Conservation (phyloP, 2,888 invertebrate genomes). For the Barypeithes pellucidus region DNA sequence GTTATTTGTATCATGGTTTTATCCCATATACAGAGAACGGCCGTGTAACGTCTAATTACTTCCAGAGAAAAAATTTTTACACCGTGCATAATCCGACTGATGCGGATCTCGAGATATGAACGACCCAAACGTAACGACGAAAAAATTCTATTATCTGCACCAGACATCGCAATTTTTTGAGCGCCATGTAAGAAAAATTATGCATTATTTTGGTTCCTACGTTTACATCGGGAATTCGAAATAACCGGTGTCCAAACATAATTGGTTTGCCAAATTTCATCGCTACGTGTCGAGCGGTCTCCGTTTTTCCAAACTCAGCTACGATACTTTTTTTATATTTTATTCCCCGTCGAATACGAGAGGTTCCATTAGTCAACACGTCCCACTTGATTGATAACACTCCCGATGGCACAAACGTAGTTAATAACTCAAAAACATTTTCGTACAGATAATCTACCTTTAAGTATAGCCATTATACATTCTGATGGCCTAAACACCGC, state of each 20-base stretch:
- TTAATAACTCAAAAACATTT: constrained; percentile 22
- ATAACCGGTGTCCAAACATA: no score
- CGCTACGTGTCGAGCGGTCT: no score
- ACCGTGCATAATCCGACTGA: neutral
- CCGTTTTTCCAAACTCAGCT: no score
- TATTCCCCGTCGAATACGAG: no score
- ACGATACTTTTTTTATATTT: no score
- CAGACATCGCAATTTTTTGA: constrained; percentile 39
- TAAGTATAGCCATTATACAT: constrained; percentile 39
- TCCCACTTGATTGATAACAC: neutral
- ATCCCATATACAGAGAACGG: no score
- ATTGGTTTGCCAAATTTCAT: no score
- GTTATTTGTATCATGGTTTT: no score
- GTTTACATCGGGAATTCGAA: neutral
- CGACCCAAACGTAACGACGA: constrained; percentile 22
- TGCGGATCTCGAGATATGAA: constrained; percentile 23
- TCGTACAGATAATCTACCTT: constrained; percentile 26
- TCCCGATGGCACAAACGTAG: constrained; percentile 9
- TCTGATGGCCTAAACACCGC: constrained; percentile 32
- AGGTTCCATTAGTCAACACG: neutral
- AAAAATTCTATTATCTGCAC: constrained; percentile 28
- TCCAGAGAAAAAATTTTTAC: no score
- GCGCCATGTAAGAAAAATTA: constrained; percentile 21
- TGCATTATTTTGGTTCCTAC: neutral
- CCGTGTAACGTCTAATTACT: neutral